Evolutionary conservation across 2,113 vertebrate genomes (phyloP).

Genomic region (Rostratula benghalensis): DNA sequence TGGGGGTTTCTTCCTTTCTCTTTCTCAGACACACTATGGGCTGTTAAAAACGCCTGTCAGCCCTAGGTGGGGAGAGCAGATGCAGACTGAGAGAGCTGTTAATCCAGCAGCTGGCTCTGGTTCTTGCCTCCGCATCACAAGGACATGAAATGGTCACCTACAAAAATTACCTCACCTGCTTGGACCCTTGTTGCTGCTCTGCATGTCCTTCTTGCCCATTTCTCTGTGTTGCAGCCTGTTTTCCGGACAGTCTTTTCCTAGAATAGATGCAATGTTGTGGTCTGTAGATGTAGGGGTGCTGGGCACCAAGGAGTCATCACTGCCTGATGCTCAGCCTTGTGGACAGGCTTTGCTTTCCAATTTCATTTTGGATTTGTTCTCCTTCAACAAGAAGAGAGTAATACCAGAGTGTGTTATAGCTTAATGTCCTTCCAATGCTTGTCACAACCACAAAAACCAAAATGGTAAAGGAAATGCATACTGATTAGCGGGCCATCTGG

Average conservation of each 20-base stretch:
- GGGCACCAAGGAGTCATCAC: accelerated
- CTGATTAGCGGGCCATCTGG: neutral
- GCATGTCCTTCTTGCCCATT: too few species aligned
- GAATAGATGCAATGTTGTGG: neutral
- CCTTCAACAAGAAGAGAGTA: neutral
- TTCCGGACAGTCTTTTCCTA: neutral
- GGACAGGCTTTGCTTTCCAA: neutral
- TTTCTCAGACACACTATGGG: neutral
- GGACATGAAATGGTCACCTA: neutral
- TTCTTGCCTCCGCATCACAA: accelerated
- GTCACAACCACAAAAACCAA: too few species aligned
- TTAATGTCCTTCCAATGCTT: neutral
- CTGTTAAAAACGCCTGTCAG: neutral
- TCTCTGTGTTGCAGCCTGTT: neutral
- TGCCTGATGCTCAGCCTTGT: neutral
- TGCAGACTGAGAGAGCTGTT: neutral
- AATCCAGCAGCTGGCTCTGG: neutral
- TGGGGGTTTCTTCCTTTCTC: neutral
- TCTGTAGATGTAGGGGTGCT: accelerated
- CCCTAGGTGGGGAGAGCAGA: neutral
- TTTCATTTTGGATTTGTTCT: neutral
- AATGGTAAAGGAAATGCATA: neutral
- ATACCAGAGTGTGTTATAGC: neutral
- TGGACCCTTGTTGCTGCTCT: accelerated
- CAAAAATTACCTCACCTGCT: neutral